A percentile compares a stretch with the other conserved stretches of the same genome.
Evolutionary conservation across 2,888 invertebrate genomes (phyloP).

Genomic region (Helobdella robusta): DNA sequence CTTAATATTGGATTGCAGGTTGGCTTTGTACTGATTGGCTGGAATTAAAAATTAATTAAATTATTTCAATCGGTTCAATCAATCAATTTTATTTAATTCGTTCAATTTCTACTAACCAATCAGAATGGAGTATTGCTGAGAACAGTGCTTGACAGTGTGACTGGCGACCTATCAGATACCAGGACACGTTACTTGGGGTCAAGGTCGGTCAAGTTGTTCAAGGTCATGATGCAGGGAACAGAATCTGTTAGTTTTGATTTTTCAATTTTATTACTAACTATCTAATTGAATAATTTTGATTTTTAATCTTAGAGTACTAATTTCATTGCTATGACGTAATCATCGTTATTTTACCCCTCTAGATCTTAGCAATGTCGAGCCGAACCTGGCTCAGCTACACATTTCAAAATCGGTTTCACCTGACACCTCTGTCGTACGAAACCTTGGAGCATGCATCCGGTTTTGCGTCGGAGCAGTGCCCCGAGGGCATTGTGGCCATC

Average conservation of each 20-base stretch:
- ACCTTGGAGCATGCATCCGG: slow-evolving; percentile 93
- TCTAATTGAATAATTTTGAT: neutral
- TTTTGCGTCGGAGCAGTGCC: slow-evolving; percentile 88
- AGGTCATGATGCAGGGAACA: slow-evolving; percentile 86
- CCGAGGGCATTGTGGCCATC: slow-evolving; percentile 97
- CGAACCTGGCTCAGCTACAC: slow-evolving; percentile 96
- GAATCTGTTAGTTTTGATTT: slow-evolving; percentile 79
- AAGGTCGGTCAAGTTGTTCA: slow-evolving; percentile 85
- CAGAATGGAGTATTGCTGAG: slow-evolving; percentile 85
- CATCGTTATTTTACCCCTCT: no score
- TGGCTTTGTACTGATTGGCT: slow-evolving; percentile 12
- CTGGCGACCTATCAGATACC: slow-evolving; percentile 92
- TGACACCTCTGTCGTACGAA: slow-evolving; percentile 91
- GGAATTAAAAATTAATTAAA: neutral
- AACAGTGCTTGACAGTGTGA: slow-evolving; percentile 86
- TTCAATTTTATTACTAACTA: slow-evolving; percentile 32
- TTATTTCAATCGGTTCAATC: neutral
- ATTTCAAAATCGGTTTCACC: slow-evolving; percentile 79
- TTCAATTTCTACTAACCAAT: neutral
- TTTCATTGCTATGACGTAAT: no score
- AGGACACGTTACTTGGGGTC: slow-evolving; percentile 92
- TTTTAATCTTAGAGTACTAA: neutral
- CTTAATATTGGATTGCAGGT: slow-evolving; percentile 83
- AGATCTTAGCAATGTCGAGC: slow-evolving; percentile 87
- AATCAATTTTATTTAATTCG: neutral